A percentile compares a stretch with the other conserved stretches of the same genome.
phyloP scores from a whole-genome alignment of 2,113 vertebrate species.

The Gallinago paraguaiae region DNA sequence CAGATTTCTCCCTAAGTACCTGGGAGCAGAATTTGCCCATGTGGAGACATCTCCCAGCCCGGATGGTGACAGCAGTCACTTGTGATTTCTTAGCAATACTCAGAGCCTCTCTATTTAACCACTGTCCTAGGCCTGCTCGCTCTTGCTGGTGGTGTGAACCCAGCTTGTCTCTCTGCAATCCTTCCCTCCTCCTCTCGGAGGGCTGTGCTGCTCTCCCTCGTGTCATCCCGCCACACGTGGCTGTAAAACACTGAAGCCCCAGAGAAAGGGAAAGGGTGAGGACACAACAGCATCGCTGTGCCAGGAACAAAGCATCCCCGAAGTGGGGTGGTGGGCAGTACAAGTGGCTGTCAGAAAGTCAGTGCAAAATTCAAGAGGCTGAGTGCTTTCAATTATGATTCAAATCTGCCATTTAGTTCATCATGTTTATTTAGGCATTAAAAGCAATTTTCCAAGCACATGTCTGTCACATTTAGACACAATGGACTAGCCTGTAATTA shows the following conservation, averaged over 20 bases:
- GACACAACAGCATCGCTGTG: not conserved
- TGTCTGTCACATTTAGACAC: slow-evolving; percentile 67
- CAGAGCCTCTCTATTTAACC: not conserved
- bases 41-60: not conserved
- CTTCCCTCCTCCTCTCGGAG: not conserved
- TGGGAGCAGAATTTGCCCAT: not conserved
- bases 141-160: not conserved
- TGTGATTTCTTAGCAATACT: not conserved
- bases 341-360: not conserved
- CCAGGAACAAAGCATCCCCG: slow-evolving; percentile 1
- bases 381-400: slow-evolving; percentile 33
- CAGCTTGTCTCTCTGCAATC: not conserved
- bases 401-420: slow-evolving; percentile 43
- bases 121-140: not conserved
- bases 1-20: not conserved
- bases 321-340: not conserved
- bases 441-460: slow-evolving; percentile 64
- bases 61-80: not conserved
- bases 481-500: slow-evolving; percentile 65
- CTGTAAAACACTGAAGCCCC: not conserved
- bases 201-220: not conserved
- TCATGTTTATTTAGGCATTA: slow-evolving; percentile 51
- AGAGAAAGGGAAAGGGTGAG: not conserved
- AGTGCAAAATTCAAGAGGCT: not conserved
- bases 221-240: not conserved